Conservation (phyloP, 2,113 vertebrate genomes). For the Cavia aperea region DNA sequence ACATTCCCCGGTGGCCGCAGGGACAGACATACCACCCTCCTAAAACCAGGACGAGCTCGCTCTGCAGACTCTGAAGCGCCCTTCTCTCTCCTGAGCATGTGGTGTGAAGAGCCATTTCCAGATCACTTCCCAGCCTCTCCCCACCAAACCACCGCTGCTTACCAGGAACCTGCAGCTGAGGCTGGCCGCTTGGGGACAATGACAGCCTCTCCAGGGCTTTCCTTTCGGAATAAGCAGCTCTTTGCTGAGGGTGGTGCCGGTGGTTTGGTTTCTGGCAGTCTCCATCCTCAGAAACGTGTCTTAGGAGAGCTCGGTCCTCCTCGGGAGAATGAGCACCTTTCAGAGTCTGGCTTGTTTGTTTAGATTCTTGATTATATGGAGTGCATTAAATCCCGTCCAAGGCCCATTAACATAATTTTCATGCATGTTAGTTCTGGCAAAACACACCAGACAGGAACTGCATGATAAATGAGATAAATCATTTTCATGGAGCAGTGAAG, state of each 20-base stretch:
- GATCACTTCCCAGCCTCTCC: slow-evolving; percentile 57
- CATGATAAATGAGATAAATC: slow-evolving; percentile 73
- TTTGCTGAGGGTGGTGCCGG: slow-evolving; percentile 46
- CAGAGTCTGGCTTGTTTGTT: slow-evolving; percentile 65
- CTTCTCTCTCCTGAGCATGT: slow-evolving; percentile 41
- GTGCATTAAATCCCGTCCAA: slow-evolving; percentile 62
- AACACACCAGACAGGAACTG: slow-evolving; percentile 59
- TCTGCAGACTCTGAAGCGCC: neutral
- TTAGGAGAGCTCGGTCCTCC: slow-evolving; percentile 50
- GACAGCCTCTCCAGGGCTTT: slow-evolving; percentile 24
- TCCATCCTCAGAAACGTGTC: slow-evolving; percentile 56
- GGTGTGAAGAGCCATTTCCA: slow-evolving; percentile 55
- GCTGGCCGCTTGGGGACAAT: neutral
- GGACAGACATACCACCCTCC: slow-evolving; percentile 1
- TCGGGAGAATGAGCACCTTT: slow-evolving; percentile 68
- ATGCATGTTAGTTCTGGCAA: slow-evolving; percentile 71
- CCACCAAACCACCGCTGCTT: slow-evolving; percentile 37
- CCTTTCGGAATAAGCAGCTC: slow-evolving; percentile 48
- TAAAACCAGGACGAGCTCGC: neutral
- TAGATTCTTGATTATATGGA: slow-evolving; percentile 70
- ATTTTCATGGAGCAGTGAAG: slow-evolving; percentile 66
- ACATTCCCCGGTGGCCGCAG: neutral
- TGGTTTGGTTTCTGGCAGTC: slow-evolving; percentile 59
- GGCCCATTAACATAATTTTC: slow-evolving; percentile 71
- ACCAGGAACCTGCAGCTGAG: slow-evolving; percentile 32